Evolutionary conservation across 2,888 invertebrate genomes (phyloP).

Genomic region (Leptinotarsa tumamoca): DNA sequence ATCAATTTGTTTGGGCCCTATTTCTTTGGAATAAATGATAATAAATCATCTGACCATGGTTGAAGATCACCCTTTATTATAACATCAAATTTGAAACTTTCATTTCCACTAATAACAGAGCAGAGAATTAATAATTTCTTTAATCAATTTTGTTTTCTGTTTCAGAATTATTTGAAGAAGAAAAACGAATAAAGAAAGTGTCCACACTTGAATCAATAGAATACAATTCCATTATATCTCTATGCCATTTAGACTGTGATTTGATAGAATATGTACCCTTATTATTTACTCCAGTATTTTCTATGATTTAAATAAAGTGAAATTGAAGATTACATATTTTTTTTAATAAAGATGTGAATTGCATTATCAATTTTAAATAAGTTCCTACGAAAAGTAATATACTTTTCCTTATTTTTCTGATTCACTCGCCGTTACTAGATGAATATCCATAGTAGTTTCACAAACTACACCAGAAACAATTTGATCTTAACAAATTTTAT

Average conservation of each 20-base stretch:
- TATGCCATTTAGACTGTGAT: conserved; percentile 14
- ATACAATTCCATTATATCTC: conserved; percentile 5
- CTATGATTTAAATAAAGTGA: background rate
- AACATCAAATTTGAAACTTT: too few species aligned
- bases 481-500: too few species aligned
- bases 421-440: too few species aligned
- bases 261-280: background rate
- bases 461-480: too few species aligned
- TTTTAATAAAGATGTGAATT: background rate
- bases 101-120: too few species aligned
- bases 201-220: background rate
- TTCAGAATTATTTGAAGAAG: conserved; percentile 42
- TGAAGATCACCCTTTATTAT: too few species aligned
- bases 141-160: conserved; percentile 14
- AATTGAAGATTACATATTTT: background rate
- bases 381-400: background rate
- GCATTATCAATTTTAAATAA: background rate
- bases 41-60: too few species aligned
- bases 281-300: conserved; percentile 13
- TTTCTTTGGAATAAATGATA: too few species aligned
- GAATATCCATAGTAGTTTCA: too few species aligned
- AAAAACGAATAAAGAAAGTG: conserved; percentile 13
- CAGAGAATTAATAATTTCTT: too few species aligned
- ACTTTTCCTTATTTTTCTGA: too few species aligned
- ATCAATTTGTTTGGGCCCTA: too few species aligned